Conservation (phyloP, 2,113 vertebrate genomes). For the Saccopteryx leptura region DNA sequence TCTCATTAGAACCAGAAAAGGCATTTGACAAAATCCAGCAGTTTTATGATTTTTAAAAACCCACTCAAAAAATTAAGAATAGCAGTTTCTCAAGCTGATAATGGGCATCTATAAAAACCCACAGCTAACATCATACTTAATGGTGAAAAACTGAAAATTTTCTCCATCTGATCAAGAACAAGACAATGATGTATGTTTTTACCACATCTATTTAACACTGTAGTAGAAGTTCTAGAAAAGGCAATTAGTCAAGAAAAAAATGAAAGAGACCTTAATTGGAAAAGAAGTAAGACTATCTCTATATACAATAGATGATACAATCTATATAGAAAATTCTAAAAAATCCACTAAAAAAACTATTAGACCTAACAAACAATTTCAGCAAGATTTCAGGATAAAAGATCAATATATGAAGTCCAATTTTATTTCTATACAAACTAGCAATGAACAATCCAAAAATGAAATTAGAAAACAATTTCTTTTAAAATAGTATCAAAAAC, state of each 20-base stretch:
- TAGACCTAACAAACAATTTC: conserved; percentile 25
- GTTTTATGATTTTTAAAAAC: not conserved
- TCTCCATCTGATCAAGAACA: not conserved
- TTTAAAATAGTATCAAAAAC: conserved; percentile 26
- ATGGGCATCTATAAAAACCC: not conserved
- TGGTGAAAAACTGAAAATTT: not conserved
- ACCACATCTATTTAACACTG: not conserved
- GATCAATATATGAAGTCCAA: not conserved
- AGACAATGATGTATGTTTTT: not conserved
- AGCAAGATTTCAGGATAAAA: conserved; percentile 27
- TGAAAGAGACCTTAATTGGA: not conserved
- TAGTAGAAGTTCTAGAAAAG: not conserved
- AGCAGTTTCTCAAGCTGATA: not conserved
- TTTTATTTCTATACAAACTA: conserved; percentile 38
- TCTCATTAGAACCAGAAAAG: conserved; percentile 12
- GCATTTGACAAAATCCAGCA: not conserved
- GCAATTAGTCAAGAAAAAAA: conserved; percentile 25
- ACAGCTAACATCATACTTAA: not conserved
- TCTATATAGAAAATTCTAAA: not conserved
- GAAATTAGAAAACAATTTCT: conserved; percentile 44
- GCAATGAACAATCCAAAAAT: not conserved
- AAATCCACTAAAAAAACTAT: not conserved
- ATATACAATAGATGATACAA: not conserved
- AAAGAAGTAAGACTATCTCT: not conserved
- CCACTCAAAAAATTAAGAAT: not conserved